Percentiles rank a stretch among this genome's conserved stretches.
Conservation (phyloP, 2,113 vertebrate genomes). For the Penelope pileata region DNA sequence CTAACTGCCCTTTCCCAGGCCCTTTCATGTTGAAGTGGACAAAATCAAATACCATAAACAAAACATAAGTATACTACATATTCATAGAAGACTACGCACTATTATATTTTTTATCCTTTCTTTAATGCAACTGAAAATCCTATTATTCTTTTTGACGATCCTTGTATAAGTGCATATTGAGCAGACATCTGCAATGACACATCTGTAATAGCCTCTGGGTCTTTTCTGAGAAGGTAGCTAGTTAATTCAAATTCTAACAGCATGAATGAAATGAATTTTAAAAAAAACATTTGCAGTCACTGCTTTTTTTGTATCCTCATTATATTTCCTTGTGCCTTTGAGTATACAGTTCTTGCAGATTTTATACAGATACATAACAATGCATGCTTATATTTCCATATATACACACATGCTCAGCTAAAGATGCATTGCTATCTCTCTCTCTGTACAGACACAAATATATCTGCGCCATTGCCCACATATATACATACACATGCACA, state of each 20-base stretch:
- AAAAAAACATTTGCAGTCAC: background rate
- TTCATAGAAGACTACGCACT: slow-evolving; percentile 32
- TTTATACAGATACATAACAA: background rate
- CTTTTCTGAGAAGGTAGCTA: slow-evolving; percentile 1
- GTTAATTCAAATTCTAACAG: slow-evolving; percentile 50
- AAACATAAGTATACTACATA: background rate
- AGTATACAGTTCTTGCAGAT: background rate
- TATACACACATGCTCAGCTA: background rate
- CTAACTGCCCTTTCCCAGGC: slow-evolving; percentile 11
- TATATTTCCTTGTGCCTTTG: background rate
- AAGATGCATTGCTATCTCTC: background rate
- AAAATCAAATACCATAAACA: slow-evolving; percentile 26
- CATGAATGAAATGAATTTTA: background rate
- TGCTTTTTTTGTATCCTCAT: background rate
- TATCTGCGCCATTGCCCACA: background rate
- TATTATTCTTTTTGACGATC: slow-evolving; percentile 49
- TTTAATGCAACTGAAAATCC: slow-evolving; percentile 13
- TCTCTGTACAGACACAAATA: too few species aligned
- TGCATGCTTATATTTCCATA: background rate
- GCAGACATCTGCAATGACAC: slow-evolving; percentile 41
- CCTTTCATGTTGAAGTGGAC: background rate
- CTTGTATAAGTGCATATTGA: slow-evolving; percentile 2
- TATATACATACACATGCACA: background rate
- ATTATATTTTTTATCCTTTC: slow-evolving; percentile 4
- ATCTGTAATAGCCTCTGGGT: slow-evolving; percentile 17